Evolutionary conservation across 2,113 vertebrate species (phyloP).

Genomic region (Mionectes macconnelli): DNA sequence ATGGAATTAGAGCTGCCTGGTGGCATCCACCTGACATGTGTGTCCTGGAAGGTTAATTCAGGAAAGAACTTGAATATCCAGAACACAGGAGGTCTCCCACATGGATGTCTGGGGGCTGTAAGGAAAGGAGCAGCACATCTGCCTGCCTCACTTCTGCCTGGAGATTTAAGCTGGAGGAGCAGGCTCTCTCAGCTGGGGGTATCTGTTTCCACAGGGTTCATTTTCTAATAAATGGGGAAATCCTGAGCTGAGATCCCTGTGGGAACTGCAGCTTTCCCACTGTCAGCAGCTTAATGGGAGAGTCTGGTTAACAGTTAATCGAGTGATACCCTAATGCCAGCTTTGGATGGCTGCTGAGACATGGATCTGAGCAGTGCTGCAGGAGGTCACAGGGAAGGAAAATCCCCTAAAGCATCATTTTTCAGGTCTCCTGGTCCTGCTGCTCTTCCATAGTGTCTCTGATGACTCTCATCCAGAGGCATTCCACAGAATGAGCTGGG

Average conservation of each 20-base stretch:
- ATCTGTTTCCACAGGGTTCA: neutral
- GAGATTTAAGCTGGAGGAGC: neutral
- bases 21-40: no score
- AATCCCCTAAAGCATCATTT: neutral
- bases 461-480: neutral
- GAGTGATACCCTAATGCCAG: fast-evolving
- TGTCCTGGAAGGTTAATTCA: neutral
- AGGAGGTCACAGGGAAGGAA: neutral
- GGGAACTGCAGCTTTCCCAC: neutral
- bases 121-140: neutral
- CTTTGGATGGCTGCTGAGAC: neutral
- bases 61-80: neutral
- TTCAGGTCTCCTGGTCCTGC: neutral
- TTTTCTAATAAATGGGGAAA: neutral
- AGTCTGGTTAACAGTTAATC: neutral
- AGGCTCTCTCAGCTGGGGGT: neutral
- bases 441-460: fast-evolving
- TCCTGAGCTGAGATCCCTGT: neutral
- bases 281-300: neutral
- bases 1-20: neutral
- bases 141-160: neutral
- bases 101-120: neutral
- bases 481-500: neutral
- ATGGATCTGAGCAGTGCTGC: neutral
- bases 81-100: neutral